Evolutionary conservation across 1,140 invertebrate genomes (phyloP), one percentile per base, ranked within the genome.

Genomic region (Coelopa frigida): DNA sequence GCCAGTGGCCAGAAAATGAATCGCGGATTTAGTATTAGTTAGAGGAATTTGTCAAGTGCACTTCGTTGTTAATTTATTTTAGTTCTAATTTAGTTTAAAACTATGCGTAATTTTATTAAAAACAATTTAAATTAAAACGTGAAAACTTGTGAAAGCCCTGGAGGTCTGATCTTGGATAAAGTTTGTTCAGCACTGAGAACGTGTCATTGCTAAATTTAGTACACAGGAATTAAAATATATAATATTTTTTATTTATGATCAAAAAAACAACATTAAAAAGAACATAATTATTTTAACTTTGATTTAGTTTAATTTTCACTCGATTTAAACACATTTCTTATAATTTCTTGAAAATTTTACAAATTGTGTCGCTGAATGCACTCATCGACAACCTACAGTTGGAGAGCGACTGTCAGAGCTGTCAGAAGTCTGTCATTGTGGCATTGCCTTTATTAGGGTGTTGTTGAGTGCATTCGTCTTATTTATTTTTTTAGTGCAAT

Each of bases 401-500:
- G n/a, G n/a, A n/a, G n/a, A n/a, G n/a, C n/a, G n/a, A n/a, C n/a
- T n/a, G n/a, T n/a, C n/a, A n/a, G n/a, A n/a, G n/a, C n/a, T n/a
- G n/a, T n/a, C n/a, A n/a, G n/a, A n/a, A n/a, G n/a, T n/a, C n/a
- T n/a, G n/a, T n/a, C 27, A 33, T 15, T 44, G 10, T 46, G 33
- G 22, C 33, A 20, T 36, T 35, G 29, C 44, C 35, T 37, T 46
- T 26, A 46, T 26, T 35, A 40, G 43, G 48, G 48, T 24, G 29
- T 21, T 41, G 43, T 35, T 45, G 18, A 10, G 18, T 41, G 31
- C 15, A 29, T 42, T 20, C 26, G 12, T 40, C 20, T 35, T 32
- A 15, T 23, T 37, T 44, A 26, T 37, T 36, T 15, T 23, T 39
- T 43, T 48, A 1, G 17, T 44, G 10, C 23, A 24, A 18, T 48